Percentiles rank a stretch among this genome's conserved stretches.
These are phyloP conservation scores for human DNA, from an alignment of 2,113 vertebrate species.

Conservation along the genomic window DNA sequence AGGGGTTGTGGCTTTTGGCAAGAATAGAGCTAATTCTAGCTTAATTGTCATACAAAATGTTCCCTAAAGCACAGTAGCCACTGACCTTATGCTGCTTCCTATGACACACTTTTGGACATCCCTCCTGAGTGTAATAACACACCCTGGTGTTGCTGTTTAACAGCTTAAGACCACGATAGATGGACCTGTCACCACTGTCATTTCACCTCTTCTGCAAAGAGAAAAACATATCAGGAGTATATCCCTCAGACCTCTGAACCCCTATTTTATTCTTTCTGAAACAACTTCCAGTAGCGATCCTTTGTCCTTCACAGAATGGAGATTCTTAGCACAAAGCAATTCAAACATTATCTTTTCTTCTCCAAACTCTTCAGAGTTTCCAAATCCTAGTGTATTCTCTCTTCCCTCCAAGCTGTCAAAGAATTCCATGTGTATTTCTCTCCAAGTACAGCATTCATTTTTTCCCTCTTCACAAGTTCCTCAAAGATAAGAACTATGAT, in stretches of 20 bases:
- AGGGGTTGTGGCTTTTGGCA: slow-evolving; percentile 65
- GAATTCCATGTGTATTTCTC: background rate
- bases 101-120: background rate
- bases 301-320: background rate
- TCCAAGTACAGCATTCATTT: background rate
- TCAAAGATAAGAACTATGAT: background rate
- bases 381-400: background rate
- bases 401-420: background rate
- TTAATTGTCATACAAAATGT: slow-evolving; percentile 58
- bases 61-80: slow-evolving; percentile 49
- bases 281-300: background rate
- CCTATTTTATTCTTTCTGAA: background rate
- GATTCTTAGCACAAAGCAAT: background rate
- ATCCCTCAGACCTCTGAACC: background rate
- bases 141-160: background rate
- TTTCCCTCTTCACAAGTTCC: background rate
- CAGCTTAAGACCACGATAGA: background rate
- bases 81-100: slow-evolving; percentile 52
- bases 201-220: slow-evolving; percentile 21
- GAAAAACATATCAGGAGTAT: background rate
- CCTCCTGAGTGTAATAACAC: background rate
- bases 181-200: background rate
- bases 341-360: background rate
- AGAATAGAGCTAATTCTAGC: slow-evolving; percentile 61
- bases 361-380: background rate